Evolutionary conservation across 2,888 invertebrate genomes (phyloP).

Genomic region (Lochmaea crataegi): DNA sequence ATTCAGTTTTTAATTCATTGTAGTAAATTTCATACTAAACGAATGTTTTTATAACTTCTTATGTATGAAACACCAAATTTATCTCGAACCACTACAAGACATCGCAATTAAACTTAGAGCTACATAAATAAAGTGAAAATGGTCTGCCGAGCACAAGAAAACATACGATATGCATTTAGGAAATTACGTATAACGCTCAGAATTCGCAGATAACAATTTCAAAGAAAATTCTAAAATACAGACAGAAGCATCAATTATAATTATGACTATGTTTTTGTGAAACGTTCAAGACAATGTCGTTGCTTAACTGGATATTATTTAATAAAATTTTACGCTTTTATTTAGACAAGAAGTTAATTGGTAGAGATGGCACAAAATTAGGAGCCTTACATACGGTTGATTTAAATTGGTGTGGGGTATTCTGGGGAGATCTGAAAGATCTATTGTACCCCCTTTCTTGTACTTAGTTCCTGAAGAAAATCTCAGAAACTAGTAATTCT

Average conservation of each 20-base stretch:
- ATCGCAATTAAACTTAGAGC: conserved; percentile 5
- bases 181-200: neutral
- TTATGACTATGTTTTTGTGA: conserved; percentile 1
- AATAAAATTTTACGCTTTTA: neutral
- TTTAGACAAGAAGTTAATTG: neutral
- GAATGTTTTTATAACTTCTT: neutral
- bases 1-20: neutral
- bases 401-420: too few relatives aligned
- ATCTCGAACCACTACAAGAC: conserved; percentile 3
- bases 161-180: conserved; percentile 8
- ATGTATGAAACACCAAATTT: neutral
- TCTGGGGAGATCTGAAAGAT: too few relatives aligned
- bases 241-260: neutral
- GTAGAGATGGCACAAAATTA: neutral
- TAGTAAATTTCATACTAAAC: neutral
- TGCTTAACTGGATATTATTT: neutral
- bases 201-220: neutral
- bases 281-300: neutral
- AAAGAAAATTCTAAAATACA: neutral
- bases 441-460: too few relatives aligned
- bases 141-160: neutral
- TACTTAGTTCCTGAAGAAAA: too few relatives aligned
- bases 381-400: too few relatives aligned
- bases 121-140: conserved; percentile 8
- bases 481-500: too few relatives aligned